Evolutionary conservation across 2,797 vertebrate genomes (phyloP), one percentile per base, ranked within the genome.

Genomic region (Melopsittacus undulatus): DNA sequence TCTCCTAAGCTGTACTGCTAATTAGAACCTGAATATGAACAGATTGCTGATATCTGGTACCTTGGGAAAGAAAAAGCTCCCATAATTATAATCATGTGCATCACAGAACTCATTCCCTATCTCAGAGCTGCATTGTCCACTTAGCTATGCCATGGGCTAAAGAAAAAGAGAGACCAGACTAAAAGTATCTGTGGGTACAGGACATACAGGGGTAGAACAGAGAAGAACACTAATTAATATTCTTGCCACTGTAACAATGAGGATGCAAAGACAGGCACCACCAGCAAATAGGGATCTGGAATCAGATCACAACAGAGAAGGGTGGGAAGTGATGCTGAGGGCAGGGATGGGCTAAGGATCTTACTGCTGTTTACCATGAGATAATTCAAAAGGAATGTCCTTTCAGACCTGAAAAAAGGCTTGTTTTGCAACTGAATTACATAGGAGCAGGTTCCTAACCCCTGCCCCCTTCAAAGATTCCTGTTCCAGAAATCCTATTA

Each of bases 321-420:
- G 42, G 9, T 20, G 42, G 18, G n/a, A 32, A 74, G 63, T 51
- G 68, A 22, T 34, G n/a, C n/a, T 23, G 48, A 30, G 34, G 30
- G 83, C 36, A 32, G 36, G 36, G 61, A 61, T 1, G 57, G 51
- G 38, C 59, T 73, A 2, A 69, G 51, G 29, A 46, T n/a, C 46
- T 29, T 5, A 9, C 12, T 19, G 72, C 17, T 34, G 26, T 27
- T 46, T 17, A 8, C 20, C 9, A 13, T 2, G 8, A 52, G 36
- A 8, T 5, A 17, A 5, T 57, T 36, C 4, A 0, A 27, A 54
- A 66, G 63, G 26, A 49, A 24, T 1, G 2, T 13, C 46, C 17
- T 40, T 19, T 67, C 40, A 13, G 18, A 5, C 26, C 59, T 13
- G 8, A 40, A 18, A 11, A 63, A 74, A 27, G 32, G 21, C 20